phyloP scores from a whole-genome alignment of 2,888 invertebrate genomes.

The Apamea epomidion region DNA sequence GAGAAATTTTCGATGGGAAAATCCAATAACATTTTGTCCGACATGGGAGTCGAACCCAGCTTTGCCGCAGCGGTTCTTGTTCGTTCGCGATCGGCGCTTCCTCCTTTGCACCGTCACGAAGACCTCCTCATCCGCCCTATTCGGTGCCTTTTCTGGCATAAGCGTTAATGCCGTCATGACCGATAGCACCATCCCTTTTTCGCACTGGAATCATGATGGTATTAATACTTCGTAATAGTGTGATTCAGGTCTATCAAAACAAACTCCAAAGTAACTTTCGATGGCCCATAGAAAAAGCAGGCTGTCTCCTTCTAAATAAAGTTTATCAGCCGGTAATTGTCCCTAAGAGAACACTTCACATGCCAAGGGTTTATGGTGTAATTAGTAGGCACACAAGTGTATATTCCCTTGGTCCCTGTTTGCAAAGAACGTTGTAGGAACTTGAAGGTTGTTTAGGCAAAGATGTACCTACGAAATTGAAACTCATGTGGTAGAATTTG shows the following conservation, averaged over 20 bases:
- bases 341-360: conserved; percentile 31
- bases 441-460: conserved; percentile 18
- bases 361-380: conserved; percentile 37
- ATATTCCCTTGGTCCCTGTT: conserved; percentile 42
- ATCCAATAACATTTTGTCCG: background rate
- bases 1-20: background rate
- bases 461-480: background rate
- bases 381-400: conserved; percentile 45
- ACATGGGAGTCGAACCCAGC: background rate
- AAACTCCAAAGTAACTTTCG: background rate
- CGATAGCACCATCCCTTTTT: background rate
- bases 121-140: too few species aligned
- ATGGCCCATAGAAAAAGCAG: background rate
- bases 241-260: background rate
- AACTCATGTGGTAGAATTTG: conserved; percentile 8
- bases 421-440: conserved; percentile 26
- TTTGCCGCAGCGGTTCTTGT: too few species aligned
- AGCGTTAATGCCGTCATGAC: too few species aligned
- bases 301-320: conserved; percentile 2
- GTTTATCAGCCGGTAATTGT: background rate
- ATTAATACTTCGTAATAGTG: background rate
- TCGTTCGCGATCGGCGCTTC: too few species aligned
- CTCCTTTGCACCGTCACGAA: too few species aligned
- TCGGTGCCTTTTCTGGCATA: too few species aligned
- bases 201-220: background rate